Percentiles rank a stretch among this genome's conserved stretches.
phyloP scores from a whole-genome alignment of 2,113 vertebrate genomes.

The Serranochromis macrocephalus region DNA sequence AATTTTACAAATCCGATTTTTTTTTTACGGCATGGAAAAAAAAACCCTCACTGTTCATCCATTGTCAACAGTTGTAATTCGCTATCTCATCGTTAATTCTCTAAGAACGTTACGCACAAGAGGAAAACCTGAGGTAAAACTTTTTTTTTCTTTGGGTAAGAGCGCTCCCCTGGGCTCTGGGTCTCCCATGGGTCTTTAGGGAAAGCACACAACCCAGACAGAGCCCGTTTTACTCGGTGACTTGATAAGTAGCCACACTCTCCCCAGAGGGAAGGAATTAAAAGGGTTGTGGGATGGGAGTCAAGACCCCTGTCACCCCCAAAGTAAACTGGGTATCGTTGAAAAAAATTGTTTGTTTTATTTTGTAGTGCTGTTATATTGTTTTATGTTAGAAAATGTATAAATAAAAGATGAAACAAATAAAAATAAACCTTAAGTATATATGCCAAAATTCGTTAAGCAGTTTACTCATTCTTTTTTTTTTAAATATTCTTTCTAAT shows the following conservation, averaged over 20 bases:
- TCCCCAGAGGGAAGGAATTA: constrained; percentile 71
- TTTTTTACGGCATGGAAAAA: background rate
- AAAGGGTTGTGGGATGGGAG: constrained; percentile 62
- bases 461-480: background rate
- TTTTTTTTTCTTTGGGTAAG: constrained; percentile 16
- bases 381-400: background rate
- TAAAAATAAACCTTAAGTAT: background rate
- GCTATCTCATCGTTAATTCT: background rate
- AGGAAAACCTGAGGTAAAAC: constrained; percentile 23
- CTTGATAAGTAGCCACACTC: constrained; percentile 76
- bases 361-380: background rate
- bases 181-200: constrained; percentile 73
- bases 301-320: constrained; percentile 68
- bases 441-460: background rate
- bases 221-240: constrained; percentile 72
- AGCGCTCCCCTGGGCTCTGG: constrained; percentile 66
- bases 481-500: fast-evolving
- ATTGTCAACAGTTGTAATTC: background rate
- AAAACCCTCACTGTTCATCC: fast-evolving
- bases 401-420: background rate
- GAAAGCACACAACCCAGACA: constrained; percentile 70
- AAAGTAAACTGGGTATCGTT: constrained; percentile 58
- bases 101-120: background rate
- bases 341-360: background rate
- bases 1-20: background rate